Evolutionary conservation across 2,113 vertebrate species (phyloP).

Genomic region (Podarcis raffonei): DNA sequence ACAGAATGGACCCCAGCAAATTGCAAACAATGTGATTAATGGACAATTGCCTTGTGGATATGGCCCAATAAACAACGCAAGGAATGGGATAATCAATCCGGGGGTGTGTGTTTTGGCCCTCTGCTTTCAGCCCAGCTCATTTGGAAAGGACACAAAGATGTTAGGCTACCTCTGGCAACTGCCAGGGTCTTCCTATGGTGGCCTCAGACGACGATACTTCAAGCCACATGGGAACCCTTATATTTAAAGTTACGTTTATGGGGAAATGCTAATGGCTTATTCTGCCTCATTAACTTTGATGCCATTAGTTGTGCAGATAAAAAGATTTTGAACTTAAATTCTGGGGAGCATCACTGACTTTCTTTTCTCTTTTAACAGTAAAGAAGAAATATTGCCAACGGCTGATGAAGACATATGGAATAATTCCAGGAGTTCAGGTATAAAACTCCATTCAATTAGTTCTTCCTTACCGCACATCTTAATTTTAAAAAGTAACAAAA

Average conservation of each 20-base stretch:
- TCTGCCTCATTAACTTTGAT: constrained; percentile 20
- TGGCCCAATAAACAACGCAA: neutral
- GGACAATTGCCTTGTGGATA: neutral
- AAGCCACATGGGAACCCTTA: neutral
- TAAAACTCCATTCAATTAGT: constrained; percentile 46
- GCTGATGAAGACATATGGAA: constrained; percentile 66
- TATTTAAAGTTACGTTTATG: constrained; percentile 22
- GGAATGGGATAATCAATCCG: neutral
- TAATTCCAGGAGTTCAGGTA: constrained; percentile 75
- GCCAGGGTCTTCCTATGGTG: neutral
- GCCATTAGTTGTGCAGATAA: constrained; percentile 23
- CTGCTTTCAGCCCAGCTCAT: neutral
- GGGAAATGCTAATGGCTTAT: constrained; percentile 32
- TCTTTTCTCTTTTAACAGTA: constrained; percentile 74
- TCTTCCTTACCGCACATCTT: constrained; percentile 54
- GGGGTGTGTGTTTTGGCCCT: neutral
- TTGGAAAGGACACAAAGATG: neutral
- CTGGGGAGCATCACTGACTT: constrained; percentile 49
- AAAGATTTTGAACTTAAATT: constrained; percentile 33
- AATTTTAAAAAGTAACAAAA: constrained; percentile 49
- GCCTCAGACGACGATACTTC: neutral
- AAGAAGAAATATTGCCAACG: constrained; percentile 72
- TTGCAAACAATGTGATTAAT: neutral
- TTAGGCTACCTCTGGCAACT: neutral
- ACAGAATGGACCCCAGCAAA: neutral